phyloP scores from a whole-genome alignment of 2,888 invertebrate species.

The Vandiemenella viatica region DNA sequence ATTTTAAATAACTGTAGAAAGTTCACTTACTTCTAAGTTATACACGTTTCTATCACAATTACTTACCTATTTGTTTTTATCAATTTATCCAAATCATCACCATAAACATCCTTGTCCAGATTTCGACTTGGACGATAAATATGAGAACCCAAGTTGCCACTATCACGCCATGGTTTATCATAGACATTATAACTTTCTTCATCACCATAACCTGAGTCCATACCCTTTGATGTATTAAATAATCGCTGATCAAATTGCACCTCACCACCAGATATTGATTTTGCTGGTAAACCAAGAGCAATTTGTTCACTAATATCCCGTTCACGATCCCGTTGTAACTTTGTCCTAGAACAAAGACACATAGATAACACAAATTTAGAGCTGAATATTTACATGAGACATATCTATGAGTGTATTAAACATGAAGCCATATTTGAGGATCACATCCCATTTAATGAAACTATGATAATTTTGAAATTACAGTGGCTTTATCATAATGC shows the following conservation, averaged over 20 bases:
- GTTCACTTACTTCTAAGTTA: not conserved
- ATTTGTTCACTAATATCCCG: conserved; percentile 98
- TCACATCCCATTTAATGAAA: not conserved
- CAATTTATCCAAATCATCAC: conserved; percentile 75
- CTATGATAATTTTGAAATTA: no score
- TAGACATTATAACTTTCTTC: conserved; percentile 97
- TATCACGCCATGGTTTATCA: conserved; percentile 94
- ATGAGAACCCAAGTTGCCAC: conserved; percentile 69
- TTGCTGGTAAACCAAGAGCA: conserved; percentile 86
- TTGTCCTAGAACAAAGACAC: conserved; percentile 37
- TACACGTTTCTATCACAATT: not conserved
- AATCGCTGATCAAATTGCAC: conserved; percentile 87
- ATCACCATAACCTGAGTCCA: conserved; percentile 91
- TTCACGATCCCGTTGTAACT: conserved; percentile 78
- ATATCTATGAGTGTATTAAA: no score
- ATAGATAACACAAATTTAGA: not conserved
- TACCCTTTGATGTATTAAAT: conserved; percentile 83
- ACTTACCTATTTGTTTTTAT: conserved; percentile 68
- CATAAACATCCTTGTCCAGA: conserved; percentile 79
- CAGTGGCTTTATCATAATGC: no score
- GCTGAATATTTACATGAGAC: no score
- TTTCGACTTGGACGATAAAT: conserved; percentile 80
- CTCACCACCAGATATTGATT: conserved; percentile 53
- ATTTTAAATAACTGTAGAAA: no score
- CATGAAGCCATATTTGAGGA: not conserved